Evolutionary conservation across 2,888 invertebrate species (phyloP).

Genomic region (Lithophane ornitopus): DNA sequence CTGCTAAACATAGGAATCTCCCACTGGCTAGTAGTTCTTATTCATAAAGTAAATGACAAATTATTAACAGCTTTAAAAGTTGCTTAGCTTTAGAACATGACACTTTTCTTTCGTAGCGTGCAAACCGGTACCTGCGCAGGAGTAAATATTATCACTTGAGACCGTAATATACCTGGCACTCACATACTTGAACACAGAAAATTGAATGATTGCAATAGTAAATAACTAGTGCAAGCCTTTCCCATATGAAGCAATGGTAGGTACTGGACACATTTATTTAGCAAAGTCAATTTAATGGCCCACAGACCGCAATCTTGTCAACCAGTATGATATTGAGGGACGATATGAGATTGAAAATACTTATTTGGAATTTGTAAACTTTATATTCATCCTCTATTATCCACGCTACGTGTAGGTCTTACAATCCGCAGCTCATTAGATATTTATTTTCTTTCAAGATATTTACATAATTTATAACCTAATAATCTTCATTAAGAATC

Average conservation of each 20-base stretch:
- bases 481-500: no score
- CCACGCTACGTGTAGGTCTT: not conserved
- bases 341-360: no score
- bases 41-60: not conserved
- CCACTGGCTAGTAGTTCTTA: not conserved
- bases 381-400: not conserved
- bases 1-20: not conserved
- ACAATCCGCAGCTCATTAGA: no score
- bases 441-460: no score
- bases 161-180: not conserved
- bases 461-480: no score
- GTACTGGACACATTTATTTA: slow-evolving; percentile 32
- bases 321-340: not conserved
- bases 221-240: slow-evolving; percentile 51
- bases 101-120: not conserved
- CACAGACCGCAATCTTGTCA: not conserved
- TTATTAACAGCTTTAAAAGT: not conserved
- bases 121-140: slow-evolving; percentile 4
- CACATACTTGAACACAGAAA: slow-evolving; percentile 38
- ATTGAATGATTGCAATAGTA: slow-evolving; percentile 53
- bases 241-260: slow-evolving; percentile 50
- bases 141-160: slow-evolving; percentile 7
- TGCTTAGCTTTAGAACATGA: not conserved
- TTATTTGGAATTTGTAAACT: not conserved
- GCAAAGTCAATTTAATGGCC: slow-evolving; percentile 25